Base-by-base conservation (phyloP, 2,888 invertebrate genomes). In the Phyllotreta cruciferae region DNA sequence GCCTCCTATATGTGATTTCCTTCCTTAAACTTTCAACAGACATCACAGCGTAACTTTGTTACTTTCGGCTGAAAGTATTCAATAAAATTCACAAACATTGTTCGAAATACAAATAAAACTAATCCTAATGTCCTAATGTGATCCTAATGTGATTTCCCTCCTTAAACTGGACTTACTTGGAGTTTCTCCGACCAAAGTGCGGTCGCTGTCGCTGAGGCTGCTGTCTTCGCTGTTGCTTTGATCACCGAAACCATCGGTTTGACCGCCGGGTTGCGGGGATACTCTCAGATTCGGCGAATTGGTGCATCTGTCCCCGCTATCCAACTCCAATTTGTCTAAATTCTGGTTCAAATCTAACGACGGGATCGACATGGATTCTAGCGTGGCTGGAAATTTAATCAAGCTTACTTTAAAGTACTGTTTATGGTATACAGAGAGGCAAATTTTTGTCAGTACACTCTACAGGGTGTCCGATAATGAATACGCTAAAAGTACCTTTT, bases 221-320 rank as follows among this genome's bases (percentile, higher is more conserved):
- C 90, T 90, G 74, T 91, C 90, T 76, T 91, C 90, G 71, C 90
- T 90, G 71, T 89, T 88, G 74, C 89, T 89, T 73, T 90, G 90
- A 78, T 88, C 87, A 62, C 80, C 75, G 72, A 78, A 78, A 11
- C 73, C 76, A 65, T 81, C 81, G 7, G 72, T 69, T 24, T 24
- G 24, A 1, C 56, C 66, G 34, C 73, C 77, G 0, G 77, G 78
- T 60, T 78, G 78, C 1, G 80, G 80, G 1, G 80, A 79, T 3
- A 74, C 69, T 42, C 78, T 62, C 39, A 75, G 69, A 69, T 66
- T 73, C 3, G 78, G 77, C 9, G 77, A 76, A 71, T 72, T 75
- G n/a, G 72, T 71, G 38, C 72, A 71, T 13, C 76, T 68, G 60
- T 78, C 78, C 6, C 71, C 71, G 45, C 64, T 60, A 1, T 68